Percentiles rank a stretch among this genome's conserved stretches.
phyloP scores from a whole-genome alignment of 2,888 invertebrate species.

The Trimorus sp. region DNA sequence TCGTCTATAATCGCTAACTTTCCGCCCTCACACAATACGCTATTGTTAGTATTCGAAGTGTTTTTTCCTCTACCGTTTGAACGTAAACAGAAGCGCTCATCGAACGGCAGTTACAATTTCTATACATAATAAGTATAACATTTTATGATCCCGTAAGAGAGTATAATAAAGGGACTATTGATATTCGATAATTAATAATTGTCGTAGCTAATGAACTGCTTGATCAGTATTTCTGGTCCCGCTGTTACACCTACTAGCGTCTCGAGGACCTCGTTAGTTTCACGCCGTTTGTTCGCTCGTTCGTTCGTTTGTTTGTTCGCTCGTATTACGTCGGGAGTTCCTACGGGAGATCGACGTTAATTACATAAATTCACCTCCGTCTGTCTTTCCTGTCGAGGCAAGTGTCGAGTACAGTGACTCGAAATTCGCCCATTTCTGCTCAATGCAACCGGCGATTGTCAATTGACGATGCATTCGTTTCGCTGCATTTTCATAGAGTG shows the following conservation, averaged over 20 bases:
- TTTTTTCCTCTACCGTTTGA: too few species aligned
- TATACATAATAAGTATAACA: too few species aligned
- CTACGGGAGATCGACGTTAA: slow-evolving; percentile 68
- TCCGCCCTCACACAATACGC: too few species aligned
- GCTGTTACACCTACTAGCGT: slow-evolving; percentile 68
- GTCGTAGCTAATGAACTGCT: slow-evolving; percentile 77
- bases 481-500: slow-evolving; percentile 36
- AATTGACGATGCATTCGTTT: slow-evolving; percentile 55
- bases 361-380: slow-evolving; percentile 73
- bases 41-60: too few species aligned
- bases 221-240: slow-evolving; percentile 73
- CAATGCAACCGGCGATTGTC: slow-evolving; percentile 41
- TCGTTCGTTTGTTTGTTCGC: slow-evolving; percentile 59
- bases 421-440: slow-evolving; percentile 36
- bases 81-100: too few species aligned
- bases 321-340: slow-evolving; percentile 57
- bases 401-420: slow-evolving; percentile 46
- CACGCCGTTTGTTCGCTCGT: slow-evolving; percentile 69
- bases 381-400: slow-evolving; percentile 67
- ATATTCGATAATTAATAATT: slow-evolving; percentile 78
- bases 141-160: too few species aligned
- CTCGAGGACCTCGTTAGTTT: slow-evolving; percentile 79
- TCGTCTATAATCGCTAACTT: too few species aligned
- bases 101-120: too few species aligned
- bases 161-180: slow-evolving; percentile 62